Evolutionary conservation across 2,888 invertebrate species (phyloP).

Genomic region (Drosophila tanythrix): DNA sequence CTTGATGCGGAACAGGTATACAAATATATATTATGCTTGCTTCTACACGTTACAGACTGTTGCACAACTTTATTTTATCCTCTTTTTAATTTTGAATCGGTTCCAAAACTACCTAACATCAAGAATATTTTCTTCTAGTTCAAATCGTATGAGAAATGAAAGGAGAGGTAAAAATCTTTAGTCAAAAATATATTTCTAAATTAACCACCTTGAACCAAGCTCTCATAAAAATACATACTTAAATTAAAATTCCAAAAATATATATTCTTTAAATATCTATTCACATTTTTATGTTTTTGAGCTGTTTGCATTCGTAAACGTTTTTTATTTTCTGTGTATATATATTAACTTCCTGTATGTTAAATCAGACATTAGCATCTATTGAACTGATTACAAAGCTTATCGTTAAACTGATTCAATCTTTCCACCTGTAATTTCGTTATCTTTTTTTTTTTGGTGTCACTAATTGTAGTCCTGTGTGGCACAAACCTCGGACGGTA

Average conservation of each 20-base stretch:
- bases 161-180: neutral
- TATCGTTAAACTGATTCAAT: too few relatives aligned
- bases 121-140: neutral
- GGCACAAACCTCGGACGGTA: neutral
- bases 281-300: neutral
- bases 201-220: neutral
- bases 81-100: neutral
- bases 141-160: neutral
- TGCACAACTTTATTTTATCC: neutral
- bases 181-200: neutral
- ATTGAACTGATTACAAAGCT: neutral
- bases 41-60: neutral
- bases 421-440: neutral
- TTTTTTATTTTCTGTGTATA: neutral
- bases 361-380: neutral
- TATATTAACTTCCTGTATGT: neutral
- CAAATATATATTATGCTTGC: neutral
- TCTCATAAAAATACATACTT: neutral
- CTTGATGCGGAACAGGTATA: neutral
- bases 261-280: neutral
- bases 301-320: neutral
- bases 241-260: neutral
- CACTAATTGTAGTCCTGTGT: neutral
- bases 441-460: neutral
- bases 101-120: neutral